Evolutionary conservation across 2,888 invertebrate species (phyloP).

Genomic region (Xiphydria camelus): DNA sequence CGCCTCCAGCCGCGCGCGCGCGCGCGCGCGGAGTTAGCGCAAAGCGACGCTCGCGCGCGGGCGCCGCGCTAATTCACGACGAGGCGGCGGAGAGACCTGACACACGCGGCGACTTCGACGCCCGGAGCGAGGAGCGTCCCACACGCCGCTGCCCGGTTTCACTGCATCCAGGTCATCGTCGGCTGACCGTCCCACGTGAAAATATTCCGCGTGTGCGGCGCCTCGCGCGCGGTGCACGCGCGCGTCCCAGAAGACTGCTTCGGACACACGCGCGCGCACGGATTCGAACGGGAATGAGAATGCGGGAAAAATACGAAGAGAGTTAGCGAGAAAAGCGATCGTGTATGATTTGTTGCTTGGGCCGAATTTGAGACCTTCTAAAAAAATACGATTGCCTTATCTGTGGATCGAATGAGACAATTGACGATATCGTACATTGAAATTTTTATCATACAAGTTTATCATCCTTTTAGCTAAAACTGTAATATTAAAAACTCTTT

Average conservation of each 20-base stretch:
- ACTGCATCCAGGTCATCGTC: slow-evolving; percentile 43
- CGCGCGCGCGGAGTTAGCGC: slow-evolving; percentile 26
- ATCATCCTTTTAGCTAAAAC: too few species aligned
- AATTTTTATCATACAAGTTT: too few species aligned
- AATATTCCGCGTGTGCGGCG: slow-evolving; percentile 13
- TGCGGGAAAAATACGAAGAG: not conserved
- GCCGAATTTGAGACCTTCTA: too few species aligned
- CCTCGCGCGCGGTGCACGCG: too few species aligned
- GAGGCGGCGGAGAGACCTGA: too few species aligned
- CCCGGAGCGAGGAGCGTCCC: slow-evolving; percentile 19
- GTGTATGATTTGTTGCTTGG: too few species aligned
- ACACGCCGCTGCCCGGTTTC: slow-evolving; percentile 23
- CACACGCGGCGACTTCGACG: slow-evolving; percentile 27
- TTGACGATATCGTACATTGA: too few species aligned
- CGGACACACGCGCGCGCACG: slow-evolving; percentile 11
- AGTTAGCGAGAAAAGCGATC: not conserved
- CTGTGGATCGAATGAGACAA: too few species aligned
- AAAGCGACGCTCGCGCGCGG: slow-evolving; percentile 8
- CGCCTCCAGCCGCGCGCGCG: too few species aligned
- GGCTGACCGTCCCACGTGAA: slow-evolving; percentile 31
- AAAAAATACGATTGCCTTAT: too few species aligned
- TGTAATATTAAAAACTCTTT: too few species aligned
- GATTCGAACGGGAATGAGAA: not conserved
- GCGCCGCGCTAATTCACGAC: slow-evolving; percentile 11
- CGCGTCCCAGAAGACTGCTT: too few species aligned